Conservation (phyloP, 1,140 invertebrate species). For the Ostrea edulis region DNA sequence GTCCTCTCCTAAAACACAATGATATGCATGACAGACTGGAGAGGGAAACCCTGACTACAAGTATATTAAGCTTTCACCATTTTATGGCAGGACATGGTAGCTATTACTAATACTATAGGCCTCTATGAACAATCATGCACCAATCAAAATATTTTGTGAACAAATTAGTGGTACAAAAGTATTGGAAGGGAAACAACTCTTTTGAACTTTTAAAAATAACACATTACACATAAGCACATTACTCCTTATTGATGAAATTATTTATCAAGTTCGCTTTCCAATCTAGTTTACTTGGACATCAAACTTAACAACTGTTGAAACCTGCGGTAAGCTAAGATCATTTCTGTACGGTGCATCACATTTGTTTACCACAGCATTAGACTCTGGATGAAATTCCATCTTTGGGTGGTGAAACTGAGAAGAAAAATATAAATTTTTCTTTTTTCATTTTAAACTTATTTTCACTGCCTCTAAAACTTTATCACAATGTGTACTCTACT, state of each 20-base stretch:
- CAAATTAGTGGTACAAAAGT: too few species aligned
- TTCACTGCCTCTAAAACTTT: too few species aligned
- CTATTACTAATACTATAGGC: too few species aligned
- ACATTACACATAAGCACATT: background rate
- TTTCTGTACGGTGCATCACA: background rate
- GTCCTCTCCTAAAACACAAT: too few species aligned
- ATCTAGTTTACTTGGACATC: background rate
- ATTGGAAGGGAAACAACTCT: background rate
- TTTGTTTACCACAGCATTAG: background rate
- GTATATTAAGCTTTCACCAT: too few species aligned
- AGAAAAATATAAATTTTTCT: background rate
- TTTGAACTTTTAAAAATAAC: background rate
- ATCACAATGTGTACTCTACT: too few species aligned
- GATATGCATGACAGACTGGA: too few species aligned
- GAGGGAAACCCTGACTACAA: too few species aligned
- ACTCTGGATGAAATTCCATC: background rate
- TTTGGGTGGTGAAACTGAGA: background rate
- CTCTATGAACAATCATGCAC: too few species aligned
- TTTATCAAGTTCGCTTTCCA: background rate
- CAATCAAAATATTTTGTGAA: too few species aligned
- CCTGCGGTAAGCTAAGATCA: background rate
- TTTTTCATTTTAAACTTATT: background rate
- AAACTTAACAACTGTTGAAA: background rate
- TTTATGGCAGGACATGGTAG: too few species aligned
- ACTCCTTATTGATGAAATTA: background rate